A percentile compares a stretch with the other conserved stretches of the same genome.
These are phyloP conservation scores for Lepisosteus osseus DNA, from an alignment of 2,113 vertebrate genomes.

Conservation along the genomic window DNA sequence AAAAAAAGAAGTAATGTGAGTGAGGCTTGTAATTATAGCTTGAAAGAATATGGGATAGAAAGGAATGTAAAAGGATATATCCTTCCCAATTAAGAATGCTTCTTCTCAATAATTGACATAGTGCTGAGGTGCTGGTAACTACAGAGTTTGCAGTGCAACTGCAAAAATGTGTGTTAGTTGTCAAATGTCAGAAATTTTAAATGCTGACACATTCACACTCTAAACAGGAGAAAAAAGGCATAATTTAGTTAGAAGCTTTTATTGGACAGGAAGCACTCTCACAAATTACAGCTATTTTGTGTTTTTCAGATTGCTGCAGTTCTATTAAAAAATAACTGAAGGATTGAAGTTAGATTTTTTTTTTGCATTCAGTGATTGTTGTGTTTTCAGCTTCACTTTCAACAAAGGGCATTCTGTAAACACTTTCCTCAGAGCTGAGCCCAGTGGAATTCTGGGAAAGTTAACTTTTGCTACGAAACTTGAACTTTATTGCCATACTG, in stretches of 20 bases:
- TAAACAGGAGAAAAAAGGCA: slow-evolving; percentile 1
- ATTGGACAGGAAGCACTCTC: neutral
- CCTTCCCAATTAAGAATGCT: neutral
- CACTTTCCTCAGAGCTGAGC: no score
- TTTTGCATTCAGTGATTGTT: neutral
- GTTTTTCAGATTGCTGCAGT: neutral
- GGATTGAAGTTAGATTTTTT: slow-evolving; percentile 9
- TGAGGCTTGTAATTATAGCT: no score
- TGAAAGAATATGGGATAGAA: no score
- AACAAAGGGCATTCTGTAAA: neutral
- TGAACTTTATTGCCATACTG: no score
- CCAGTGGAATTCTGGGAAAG: no score
- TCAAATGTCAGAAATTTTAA: slow-evolving; percentile 12
- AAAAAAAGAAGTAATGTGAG: slow-evolving; percentile 19
- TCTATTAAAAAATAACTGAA: neutral
- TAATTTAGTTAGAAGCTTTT: slow-evolving; percentile 3
- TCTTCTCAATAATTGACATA: slow-evolving; percentile 2
- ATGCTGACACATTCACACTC: neutral
- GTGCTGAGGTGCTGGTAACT: no score
- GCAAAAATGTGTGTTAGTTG: no score
- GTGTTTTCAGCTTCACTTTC: slow-evolving; percentile 1
- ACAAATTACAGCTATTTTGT: slow-evolving; percentile 9
- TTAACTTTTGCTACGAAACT: no score
- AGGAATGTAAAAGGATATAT: slow-evolving; percentile 9
- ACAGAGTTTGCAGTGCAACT: no score